Conservation (phyloP, 2,797 vertebrate species). For the Typhlichthys eigenmanni region DNA sequence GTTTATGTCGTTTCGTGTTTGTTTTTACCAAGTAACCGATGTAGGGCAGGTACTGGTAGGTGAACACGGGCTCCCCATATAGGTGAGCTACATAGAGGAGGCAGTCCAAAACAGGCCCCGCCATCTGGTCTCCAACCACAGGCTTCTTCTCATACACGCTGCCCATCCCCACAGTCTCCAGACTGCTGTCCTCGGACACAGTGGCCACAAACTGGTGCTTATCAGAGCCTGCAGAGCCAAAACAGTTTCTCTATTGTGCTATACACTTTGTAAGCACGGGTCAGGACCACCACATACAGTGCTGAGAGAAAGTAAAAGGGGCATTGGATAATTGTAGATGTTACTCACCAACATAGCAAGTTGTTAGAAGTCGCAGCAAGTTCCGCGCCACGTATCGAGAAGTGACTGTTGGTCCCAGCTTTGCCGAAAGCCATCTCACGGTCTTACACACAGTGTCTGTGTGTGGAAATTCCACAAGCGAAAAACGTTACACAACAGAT, state of each 20-base stretch:
- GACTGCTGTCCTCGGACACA: constrained; percentile 74
- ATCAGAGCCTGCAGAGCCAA: constrained; percentile 76
- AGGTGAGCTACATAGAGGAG: constrained; percentile 93
- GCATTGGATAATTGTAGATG: not conserved
- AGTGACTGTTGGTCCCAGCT: constrained; percentile 93
- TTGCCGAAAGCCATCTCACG: constrained; percentile 93
- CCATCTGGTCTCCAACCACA: constrained; percentile 88
- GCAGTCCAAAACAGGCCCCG: constrained; percentile 89
- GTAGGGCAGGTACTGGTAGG: constrained; percentile 97
- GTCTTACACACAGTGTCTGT: constrained; percentile 97
- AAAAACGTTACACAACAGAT: not conserved
- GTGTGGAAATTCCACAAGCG: constrained; percentile 25
- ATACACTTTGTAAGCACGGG: no score
- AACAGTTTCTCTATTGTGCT: no score
- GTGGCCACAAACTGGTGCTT: constrained; percentile 88
- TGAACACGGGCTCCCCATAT: constrained; percentile 96
- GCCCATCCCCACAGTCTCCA: constrained; percentile 81
- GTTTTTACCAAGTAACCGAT: constrained; percentile 90
- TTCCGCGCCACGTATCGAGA: constrained; percentile 91
- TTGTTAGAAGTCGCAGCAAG: constrained; percentile 91
- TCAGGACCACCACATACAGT: not conserved
- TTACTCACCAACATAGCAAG: constrained; percentile 90
- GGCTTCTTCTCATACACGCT: constrained; percentile 91
- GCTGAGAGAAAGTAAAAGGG: not conserved
- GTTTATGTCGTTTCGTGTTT: not conserved